A percentile compares a stretch with the other conserved stretches of the same genome.
phyloP scores from a whole-genome alignment of 1,140 invertebrate species.

The Littorina saxatilis region DNA sequence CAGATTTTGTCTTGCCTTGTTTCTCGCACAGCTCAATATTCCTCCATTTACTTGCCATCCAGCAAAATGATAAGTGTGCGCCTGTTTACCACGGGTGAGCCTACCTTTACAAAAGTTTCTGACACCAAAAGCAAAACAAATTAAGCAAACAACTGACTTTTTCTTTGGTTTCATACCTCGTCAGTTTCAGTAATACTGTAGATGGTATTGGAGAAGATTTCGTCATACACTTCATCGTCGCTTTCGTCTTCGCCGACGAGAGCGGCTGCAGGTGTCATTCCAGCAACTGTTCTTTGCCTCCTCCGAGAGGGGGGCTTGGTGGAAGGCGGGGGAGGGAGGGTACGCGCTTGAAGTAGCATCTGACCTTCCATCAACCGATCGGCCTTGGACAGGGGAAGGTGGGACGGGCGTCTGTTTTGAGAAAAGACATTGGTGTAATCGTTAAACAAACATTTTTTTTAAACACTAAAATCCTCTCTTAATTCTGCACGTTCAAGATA shows the following conservation, averaged over 20 bases:
- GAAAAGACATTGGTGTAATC: not conserved
- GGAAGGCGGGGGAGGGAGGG: not conserved
- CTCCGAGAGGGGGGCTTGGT: not conserved
- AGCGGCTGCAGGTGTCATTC: not conserved
- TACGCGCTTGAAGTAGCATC: not conserved
- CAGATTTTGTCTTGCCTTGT: too few relatives aligned
- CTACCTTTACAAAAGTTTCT: too few relatives aligned
- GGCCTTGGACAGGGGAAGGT: conserved; percentile 33
- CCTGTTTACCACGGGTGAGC: too few relatives aligned
- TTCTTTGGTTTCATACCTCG: too few relatives aligned
- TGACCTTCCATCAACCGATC: conserved; percentile 35
- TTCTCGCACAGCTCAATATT: too few relatives aligned
- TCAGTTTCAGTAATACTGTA: conserved; percentile 34
- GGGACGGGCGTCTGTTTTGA: conserved; percentile 4
- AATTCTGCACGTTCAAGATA: too few relatives aligned
- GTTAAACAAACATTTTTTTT: not conserved
- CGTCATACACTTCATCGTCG: conserved; percentile 30
- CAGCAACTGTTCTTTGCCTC: not conserved
- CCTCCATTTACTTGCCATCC: too few relatives aligned
- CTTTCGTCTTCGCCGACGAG: conserved; percentile 40
- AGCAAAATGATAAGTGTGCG: too few relatives aligned
- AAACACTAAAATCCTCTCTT: too few relatives aligned
- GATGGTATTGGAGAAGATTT: conserved; percentile 47
- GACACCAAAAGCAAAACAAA: too few relatives aligned
- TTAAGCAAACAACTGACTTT: too few relatives aligned